Conservation (phyloP, 2,888 invertebrate species). For the Hirtodrosophila confusa region DNA sequence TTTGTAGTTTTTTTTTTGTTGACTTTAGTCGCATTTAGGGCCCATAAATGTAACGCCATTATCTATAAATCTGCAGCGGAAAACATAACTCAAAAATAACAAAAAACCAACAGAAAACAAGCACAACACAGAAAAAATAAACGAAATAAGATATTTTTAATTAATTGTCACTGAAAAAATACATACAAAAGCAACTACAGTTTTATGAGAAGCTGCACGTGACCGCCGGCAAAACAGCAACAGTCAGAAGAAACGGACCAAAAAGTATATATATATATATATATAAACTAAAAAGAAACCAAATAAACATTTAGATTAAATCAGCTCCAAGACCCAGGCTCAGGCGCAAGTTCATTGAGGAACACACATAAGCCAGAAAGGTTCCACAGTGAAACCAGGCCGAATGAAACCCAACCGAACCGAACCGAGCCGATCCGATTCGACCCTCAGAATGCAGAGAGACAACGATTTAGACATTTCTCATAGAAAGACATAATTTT, state of each 20-base stretch:
- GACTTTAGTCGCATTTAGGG: conserved; percentile 56
- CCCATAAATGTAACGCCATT: conserved; percentile 75
- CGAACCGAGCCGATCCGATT: conserved; percentile 1
- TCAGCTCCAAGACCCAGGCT: conserved; percentile 52
- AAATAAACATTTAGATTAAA: conserved; percentile 74
- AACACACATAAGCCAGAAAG: conserved; percentile 34
- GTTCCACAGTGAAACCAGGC: background rate
- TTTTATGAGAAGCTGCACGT: conserved; percentile 70
- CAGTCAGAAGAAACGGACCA: background rate
- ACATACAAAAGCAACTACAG: conserved; percentile 40
- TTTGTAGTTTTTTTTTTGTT: background rate
- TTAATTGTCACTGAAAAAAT: conserved; percentile 66
- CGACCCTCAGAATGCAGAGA: background rate
- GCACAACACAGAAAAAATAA: conserved; percentile 45
- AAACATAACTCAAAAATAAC: conserved; percentile 80
- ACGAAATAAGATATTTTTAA: conserved; percentile 80
- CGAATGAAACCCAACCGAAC: conserved; percentile 3
- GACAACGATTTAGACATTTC: conserved; percentile 68
- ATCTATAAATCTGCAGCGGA: conserved; percentile 79
- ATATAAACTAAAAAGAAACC: conserved; percentile 54
- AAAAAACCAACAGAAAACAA: conserved; percentile 20
- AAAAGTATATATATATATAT: conserved; percentile 9
- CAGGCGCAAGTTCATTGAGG: conserved; percentile 73
- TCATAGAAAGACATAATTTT: conserved; percentile 79
- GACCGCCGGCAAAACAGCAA: conserved; percentile 57